A percentile compares a stretch with the other conserved stretches of the same genome.
Evolutionary conservation across 2,113 vertebrate genomes (phyloP).

Genomic region (Corythornis vintsioides): DNA sequence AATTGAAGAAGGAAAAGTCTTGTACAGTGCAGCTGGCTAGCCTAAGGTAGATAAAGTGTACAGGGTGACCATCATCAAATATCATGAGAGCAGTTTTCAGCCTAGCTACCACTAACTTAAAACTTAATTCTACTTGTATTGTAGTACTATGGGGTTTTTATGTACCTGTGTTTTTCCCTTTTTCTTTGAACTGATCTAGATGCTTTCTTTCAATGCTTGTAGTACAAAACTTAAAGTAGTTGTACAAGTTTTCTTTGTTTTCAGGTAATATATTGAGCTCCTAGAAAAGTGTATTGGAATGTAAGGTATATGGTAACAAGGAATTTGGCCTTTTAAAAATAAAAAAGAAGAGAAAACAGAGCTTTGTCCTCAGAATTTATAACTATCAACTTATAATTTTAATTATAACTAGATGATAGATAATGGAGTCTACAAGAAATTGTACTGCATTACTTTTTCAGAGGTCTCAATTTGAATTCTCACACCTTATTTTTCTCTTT

Average conservation of each 20-base stretch:
- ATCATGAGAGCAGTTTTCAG: neutral
- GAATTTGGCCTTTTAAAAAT: neutral
- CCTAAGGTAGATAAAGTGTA: neutral
- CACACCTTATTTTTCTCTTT: slow-evolving; percentile 20
- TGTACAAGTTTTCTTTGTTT: neutral
- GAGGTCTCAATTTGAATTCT: neutral
- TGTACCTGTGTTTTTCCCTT: neutral
- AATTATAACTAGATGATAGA: neutral
- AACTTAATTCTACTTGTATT: neutral
- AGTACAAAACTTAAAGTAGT: neutral
- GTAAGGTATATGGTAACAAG: neutral
- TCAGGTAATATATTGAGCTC: neutral
- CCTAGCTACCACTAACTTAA: neutral
- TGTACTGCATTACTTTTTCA: neutral
- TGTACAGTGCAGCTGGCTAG: neutral
- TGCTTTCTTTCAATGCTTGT: neutral
- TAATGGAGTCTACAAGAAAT: neutral
- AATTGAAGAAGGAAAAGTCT: neutral
- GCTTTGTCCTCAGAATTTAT: neutral
- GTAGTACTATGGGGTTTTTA: neutral
- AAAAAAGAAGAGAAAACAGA: neutral
- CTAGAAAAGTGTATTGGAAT: neutral
- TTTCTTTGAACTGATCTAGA: neutral
- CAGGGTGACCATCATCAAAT: neutral
- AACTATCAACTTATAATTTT: neutral